Evolutionary conservation across 2,797 vertebrate species (phyloP).

Genomic region (Sphenopsis melanotis): DNA sequence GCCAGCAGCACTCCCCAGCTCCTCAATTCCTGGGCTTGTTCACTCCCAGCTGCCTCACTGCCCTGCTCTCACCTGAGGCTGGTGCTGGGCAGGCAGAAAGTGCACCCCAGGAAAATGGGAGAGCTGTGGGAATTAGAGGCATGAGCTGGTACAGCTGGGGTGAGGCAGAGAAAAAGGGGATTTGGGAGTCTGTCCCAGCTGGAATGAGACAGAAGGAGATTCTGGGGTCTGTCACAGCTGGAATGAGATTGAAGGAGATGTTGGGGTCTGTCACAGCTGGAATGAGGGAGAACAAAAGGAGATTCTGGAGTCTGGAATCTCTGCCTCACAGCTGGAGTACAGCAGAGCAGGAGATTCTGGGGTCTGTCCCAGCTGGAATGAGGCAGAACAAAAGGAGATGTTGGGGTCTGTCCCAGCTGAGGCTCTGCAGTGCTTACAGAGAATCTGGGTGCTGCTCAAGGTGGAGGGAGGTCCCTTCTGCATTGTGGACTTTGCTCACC

Average conservation of each 20-base stretch:
- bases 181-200: background rate
- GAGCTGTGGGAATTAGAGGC: background rate
- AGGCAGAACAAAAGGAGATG: background rate
- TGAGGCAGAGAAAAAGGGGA: background rate
- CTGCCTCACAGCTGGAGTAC: too few relatives aligned
- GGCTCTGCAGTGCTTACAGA: background rate
- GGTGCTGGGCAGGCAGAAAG: background rate
- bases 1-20: background rate
- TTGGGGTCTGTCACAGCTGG: background rate
- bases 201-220: background rate
- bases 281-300: background rate
- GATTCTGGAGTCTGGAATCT: background rate
- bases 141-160: background rate
- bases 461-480: background rate
- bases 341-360: background rate
- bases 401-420: background rate
- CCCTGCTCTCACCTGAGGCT: background rate
- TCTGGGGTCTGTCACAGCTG: background rate
- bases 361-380: background rate
- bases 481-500: background rate
- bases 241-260: background rate
- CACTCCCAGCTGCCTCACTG: background rate
- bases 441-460: background rate
- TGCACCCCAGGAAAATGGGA: background rate
- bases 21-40: rapidly evolving